Percentiles rank a stretch among this genome's conserved stretches.
Evolutionary conservation across 1,140 invertebrate species (phyloP).

Genomic region (Pseudomyrmex flavicornis): DNA sequence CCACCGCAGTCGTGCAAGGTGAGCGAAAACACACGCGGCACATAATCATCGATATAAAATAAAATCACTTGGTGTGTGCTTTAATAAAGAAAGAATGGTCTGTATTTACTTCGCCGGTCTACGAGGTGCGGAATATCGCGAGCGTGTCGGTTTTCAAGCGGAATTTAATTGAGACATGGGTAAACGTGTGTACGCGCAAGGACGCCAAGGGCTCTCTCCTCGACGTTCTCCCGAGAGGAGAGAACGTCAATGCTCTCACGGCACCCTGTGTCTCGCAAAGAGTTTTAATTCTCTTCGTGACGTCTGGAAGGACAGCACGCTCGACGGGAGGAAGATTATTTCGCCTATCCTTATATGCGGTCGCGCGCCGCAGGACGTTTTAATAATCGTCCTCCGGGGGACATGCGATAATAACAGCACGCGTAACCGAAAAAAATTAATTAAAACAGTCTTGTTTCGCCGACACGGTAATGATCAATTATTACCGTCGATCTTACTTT

Average conservation of each 20-base stretch:
- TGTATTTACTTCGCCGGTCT: slow-evolving; percentile 34
- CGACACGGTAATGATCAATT: slow-evolving; percentile 44
- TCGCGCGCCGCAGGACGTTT: slow-evolving; percentile 30
- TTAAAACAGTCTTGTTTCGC: slow-evolving; percentile 9
- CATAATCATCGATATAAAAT: background rate
- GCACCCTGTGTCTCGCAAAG: slow-evolving; percentile 22
- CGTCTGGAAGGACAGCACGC: slow-evolving; percentile 41
- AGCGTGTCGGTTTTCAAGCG: slow-evolving; percentile 38
- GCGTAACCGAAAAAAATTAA: slow-evolving; percentile 42
- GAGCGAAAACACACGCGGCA: background rate
- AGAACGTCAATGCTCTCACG: slow-evolving; percentile 31
- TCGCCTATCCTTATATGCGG: slow-evolving; percentile 20
- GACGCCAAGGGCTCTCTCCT: slow-evolving; percentile 17
- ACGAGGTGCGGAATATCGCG: slow-evolving; percentile 59
- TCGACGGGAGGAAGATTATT: slow-evolving; percentile 22
- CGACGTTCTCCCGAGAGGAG: slow-evolving; percentile 7
- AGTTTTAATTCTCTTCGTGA: slow-evolving; percentile 31
- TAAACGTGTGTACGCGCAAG: slow-evolving; percentile 44
- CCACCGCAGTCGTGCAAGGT: background rate
- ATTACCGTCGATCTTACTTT: slow-evolving; percentile 18
- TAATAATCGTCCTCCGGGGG: slow-evolving; percentile 46
- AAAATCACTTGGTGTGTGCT: background rate
- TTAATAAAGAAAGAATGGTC: background rate
- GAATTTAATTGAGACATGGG: slow-evolving; percentile 68
- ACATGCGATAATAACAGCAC: slow-evolving; percentile 11